Percentiles rank a stretch among this genome's conserved stretches.
phyloP scores from a whole-genome alignment of 2,888 invertebrate species.

The Hydriomena furcata region DNA sequence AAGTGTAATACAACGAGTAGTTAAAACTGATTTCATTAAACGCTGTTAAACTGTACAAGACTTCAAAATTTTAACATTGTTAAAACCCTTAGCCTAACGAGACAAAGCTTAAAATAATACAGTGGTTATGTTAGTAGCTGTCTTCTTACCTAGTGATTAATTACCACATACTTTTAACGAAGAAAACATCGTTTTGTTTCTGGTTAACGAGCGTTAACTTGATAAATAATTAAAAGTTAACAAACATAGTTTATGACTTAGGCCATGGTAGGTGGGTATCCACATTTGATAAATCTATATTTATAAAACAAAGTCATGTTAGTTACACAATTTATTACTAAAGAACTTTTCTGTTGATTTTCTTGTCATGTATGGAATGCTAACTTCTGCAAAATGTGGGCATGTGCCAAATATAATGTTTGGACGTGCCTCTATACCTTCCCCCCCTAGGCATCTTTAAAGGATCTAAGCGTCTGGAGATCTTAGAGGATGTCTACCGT shows the following conservation, averaged over 20 bases:
- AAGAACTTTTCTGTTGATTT: no score
- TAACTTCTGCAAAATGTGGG: no score
- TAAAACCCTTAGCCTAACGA: slow-evolving; percentile 6
- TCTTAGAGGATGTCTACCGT: no score
- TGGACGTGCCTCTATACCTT: no score
- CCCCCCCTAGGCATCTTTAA: no score
- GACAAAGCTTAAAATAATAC: slow-evolving; percentile 16
- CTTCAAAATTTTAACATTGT: neutral
- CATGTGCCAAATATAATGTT: no score
- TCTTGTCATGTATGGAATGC: no score
- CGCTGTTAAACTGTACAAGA: slow-evolving; percentile 13
- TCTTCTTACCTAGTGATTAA: slow-evolving; percentile 62
- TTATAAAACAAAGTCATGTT: slow-evolving; percentile 26
- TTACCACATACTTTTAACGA: slow-evolving; percentile 56
- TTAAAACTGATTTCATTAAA: slow-evolving; percentile 14
- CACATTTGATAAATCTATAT: slow-evolving; percentile 47
- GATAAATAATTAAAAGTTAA: slow-evolving; percentile 59
- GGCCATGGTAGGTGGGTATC: neutral
- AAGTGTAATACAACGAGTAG: neutral
- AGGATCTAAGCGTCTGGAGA: no score
- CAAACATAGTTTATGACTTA: slow-evolving; percentile 5
- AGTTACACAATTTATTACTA: no score
- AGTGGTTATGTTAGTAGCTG: slow-evolving; percentile 35
- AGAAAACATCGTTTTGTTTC: slow-evolving; percentile 66
- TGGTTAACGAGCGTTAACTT: slow-evolving; percentile 70